These are phyloP conservation scores for Psylliodes chrysocephalus DNA, from an alignment of 2,888 invertebrate genomes.

Conservation along the genomic window DNA sequence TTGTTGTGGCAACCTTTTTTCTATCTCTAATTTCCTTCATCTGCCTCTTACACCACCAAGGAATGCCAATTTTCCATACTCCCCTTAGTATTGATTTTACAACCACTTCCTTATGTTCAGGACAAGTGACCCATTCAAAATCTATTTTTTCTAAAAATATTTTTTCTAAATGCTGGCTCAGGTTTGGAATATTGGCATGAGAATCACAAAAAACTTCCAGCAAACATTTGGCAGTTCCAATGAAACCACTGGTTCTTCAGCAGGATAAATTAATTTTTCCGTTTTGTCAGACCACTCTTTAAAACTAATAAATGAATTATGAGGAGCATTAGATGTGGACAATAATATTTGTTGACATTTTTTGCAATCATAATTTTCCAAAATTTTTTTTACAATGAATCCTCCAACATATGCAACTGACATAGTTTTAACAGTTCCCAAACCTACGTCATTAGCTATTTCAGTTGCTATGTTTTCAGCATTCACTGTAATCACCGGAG, in stretches of 20 bases:
- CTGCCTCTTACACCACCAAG: not conserved
- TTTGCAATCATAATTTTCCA: not conserved
- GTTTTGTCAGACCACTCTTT: not conserved
- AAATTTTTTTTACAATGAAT: not conserved
- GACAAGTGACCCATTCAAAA: not conserved
- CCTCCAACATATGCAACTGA: not conserved
- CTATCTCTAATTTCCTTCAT: not conserved
- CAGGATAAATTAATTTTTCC: no score
- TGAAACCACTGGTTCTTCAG: not conserved
- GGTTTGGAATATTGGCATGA: not conserved
- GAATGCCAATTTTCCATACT: not conserved
- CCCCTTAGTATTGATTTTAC: not conserved
- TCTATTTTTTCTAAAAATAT: not conserved
- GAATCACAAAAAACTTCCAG: not conserved
- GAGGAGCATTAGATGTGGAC: not conserved
- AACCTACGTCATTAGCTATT: no score
- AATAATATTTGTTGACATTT: not conserved
- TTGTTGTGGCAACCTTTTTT: no score
- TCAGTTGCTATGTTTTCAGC: not conserved
- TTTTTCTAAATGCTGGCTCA: not conserved
- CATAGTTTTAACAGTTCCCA: no score
- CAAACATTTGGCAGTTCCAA: not conserved
- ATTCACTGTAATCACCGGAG: not conserved
- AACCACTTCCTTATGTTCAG: not conserved
- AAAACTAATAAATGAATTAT: not conserved